phyloP scores from a whole-genome alignment of 92 coral and sea anemone species.

The Pocillopora meandrina region DNA sequence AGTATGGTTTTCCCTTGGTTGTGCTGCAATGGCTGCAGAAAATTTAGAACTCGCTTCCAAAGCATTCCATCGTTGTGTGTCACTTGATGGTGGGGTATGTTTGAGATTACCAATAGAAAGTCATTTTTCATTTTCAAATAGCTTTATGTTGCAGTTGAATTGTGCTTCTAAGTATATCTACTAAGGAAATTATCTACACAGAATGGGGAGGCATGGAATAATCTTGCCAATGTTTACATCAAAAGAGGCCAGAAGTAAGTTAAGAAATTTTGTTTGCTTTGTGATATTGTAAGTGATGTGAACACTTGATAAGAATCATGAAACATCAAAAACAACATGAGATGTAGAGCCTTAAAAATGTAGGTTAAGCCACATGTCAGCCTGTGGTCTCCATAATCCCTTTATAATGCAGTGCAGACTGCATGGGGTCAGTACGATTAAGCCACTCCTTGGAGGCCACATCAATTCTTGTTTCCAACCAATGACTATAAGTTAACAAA shows the following conservation, averaged over 20 bases:
- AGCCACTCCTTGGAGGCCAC: too few relatives aligned
- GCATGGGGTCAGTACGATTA: too few relatives aligned
- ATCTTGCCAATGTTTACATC: slow-evolving; percentile 82
- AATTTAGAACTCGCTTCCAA: slow-evolving; percentile 76
- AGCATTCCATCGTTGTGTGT: slow-evolving; percentile 93
- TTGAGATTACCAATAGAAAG: background rate
- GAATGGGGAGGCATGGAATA: slow-evolving; percentile 98
- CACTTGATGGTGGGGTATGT: slow-evolving; percentile 72
- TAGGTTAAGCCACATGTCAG: too few relatives aligned
- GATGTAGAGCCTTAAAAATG: too few relatives aligned
- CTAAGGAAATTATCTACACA: slow-evolving; percentile 21
- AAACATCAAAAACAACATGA: too few relatives aligned
- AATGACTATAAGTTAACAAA: too few relatives aligned
- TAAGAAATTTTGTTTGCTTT: background rate
- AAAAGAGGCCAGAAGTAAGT: slow-evolving; percentile 83
- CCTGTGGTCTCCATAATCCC: too few relatives aligned
- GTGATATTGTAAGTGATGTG: too few relatives aligned
- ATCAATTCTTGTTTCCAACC: too few relatives aligned
- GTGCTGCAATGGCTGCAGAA: slow-evolving; percentile 86
- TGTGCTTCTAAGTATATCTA: background rate
- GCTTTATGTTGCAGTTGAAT: background rate
- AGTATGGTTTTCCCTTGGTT: slow-evolving; percentile 97
- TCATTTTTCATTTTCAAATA: too few relatives aligned
- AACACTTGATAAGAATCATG: too few relatives aligned
- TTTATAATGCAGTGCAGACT: too few relatives aligned